Base-by-base conservation (phyloP, 1,140 invertebrate species). In the Periplaneta americana region DNA sequence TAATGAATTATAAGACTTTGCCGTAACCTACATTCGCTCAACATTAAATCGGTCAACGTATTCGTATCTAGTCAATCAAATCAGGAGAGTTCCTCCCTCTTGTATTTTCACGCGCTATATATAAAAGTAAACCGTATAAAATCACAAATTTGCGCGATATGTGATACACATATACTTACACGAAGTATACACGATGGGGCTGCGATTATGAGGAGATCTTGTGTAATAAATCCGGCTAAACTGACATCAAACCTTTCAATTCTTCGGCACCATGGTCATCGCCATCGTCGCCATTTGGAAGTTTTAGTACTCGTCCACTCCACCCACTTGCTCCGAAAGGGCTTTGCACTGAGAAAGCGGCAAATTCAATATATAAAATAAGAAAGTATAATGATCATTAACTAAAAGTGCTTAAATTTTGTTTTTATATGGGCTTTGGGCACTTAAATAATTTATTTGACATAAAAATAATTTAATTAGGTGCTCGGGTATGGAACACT, bases 281-380 rank as follows among this genome's bases (percentile, higher is more conserved):
- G 28, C 76, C 18, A 36, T 28, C 35, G 18, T 36, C 76, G 76
- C 76, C 76, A 78, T 78, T 78, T 28, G 35, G 35, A 39, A 78
- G 28, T 11, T 78, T n/a, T 78, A 78, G 34, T 36, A 34, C 36
- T 78, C 35, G 34, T 36, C n/a, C 76, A 8, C 15, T 78, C 76
- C 76, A 78, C 76, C 76, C 76, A 78, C 76, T 78, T 39, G 35
- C 76, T 78, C 22, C 76, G 35, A 78, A n/a, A 78, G 36, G 28
- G 35, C 34, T 78, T 37, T 78, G 76, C n/a, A 22, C 76, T 36
- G 33, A 8, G 35, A 78, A 6, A n/a, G 36, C 76, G 76, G 34
- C 76, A 78, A 78, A 78, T 66, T 66, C 48, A 66, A 28, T 66
- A n/a, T n/a, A 28, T 11, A 66, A n/a, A n/a, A n/a, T n/a, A n/a